Evolutionary conservation across 1,140 invertebrate genomes (phyloP), one percentile per base, ranked within the genome.

Genomic region (Oryzaephilus surinamensis): DNA sequence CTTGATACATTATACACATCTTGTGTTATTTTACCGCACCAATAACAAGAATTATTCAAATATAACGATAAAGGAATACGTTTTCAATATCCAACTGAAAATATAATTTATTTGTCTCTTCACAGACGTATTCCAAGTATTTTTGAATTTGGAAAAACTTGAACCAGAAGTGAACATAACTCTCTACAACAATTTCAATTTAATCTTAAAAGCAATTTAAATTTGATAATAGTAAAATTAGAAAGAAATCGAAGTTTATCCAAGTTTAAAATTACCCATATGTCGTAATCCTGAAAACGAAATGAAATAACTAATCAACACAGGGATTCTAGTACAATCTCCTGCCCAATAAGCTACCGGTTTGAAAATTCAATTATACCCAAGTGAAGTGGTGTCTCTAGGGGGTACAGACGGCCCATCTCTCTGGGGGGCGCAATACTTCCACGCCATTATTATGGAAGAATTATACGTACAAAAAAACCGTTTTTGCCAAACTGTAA

Each of bases 351-450:
- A 57, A 57, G 49, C 55, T 54, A 37, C 44, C 52, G 49, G 50
- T 52, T 51, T 52, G 47, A 51, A 57, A 57, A 58, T 58, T 58
- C 56, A 58, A 58, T 58, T 58, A 58, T 52, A 41, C 50, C 49
- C 44, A 50, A 55, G 56, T 57, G 53, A 43, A 49, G 46, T 46
- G 46, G 27, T 27, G 49, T 50, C 41, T 39, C 43, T 32, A 38
- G 48, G 48, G 51, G 29, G 23, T 16, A 19, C n/a, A 16, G 6
- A 18, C 19, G 6, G 19, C 19, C 32, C 19, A 26, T 28, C 35
- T 28, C 27, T 14, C 27, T 26, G 36, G 36, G 36, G 35, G 12
- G 29, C 36, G 36, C 36, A 30, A 17, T 30, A 7, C 24, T 26
- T 26, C 35, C 21, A 17, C 35, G 27, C 28, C 36, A 38, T 30